Percentiles rank a stretch among this genome's conserved stretches.
Conservation (phyloP, 2,113 vertebrate species). For the Ciconia boyciana region DNA sequence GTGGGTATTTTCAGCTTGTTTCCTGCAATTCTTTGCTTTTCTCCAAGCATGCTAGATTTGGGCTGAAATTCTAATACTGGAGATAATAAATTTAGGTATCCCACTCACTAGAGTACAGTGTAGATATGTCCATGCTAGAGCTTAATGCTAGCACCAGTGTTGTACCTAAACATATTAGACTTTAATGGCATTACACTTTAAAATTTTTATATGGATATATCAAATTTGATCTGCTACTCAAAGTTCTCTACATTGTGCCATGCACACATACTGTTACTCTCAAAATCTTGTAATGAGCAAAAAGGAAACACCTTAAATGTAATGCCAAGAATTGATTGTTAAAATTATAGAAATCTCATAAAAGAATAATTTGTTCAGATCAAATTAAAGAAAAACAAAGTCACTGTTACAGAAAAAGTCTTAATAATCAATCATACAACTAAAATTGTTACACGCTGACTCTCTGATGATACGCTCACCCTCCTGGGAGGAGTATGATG, state of each 20-base stretch:
- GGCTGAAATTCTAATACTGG: neutral
- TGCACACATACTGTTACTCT: neutral
- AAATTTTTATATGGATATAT: neutral
- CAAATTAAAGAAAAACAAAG: neutral
- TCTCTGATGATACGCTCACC: neutral
- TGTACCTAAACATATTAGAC: neutral
- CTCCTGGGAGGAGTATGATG: neutral
- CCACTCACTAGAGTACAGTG: accelerated
- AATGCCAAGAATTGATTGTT: neutral
- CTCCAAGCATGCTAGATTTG: neutral
- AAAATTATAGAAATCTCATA: neutral
- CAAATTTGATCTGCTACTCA: neutral
- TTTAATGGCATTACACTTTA: neutral
- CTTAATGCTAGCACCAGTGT: neutral
- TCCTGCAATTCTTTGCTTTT: neutral
- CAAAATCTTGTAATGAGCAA: neutral
- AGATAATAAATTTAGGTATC: neutral
- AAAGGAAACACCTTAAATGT: neutral
- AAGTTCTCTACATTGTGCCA: neutral
- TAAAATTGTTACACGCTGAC: neutral
- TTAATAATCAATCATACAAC: neutral
- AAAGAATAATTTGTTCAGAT: neutral
- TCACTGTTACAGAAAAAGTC: neutral
- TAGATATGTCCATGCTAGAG: neutral
- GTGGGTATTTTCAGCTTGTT: neutral